These are phyloP conservation scores for Lapara coniferarum DNA, from an alignment of 2,888 invertebrate species.

Conservation along the genomic window DNA sequence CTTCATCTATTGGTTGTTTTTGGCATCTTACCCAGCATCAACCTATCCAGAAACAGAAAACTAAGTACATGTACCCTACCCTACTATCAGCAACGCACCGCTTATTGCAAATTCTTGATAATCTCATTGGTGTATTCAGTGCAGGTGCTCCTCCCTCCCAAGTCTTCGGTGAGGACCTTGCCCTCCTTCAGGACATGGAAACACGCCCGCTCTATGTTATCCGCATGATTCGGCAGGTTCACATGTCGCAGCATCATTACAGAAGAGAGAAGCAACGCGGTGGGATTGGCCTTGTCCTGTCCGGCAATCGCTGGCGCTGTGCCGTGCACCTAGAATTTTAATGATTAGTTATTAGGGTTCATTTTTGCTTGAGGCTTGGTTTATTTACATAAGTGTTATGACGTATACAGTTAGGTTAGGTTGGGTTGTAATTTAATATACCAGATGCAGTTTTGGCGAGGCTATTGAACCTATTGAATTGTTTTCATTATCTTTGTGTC, in stretches of 20 bases:
- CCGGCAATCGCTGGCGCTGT: constrained; percentile 99
- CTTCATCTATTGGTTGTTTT: too few relatives aligned
- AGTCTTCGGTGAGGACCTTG: constrained; percentile 93
- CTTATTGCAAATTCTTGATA: constrained; percentile 63
- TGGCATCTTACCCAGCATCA: too few relatives aligned
- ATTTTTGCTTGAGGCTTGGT: not conserved
- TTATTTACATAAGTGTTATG: not conserved
- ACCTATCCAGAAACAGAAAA: too few relatives aligned
- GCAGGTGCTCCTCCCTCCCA: constrained; percentile 96
- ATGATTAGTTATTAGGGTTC: not conserved
- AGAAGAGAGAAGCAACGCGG: constrained; percentile 96
- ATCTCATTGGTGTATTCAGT: constrained; percentile 97
- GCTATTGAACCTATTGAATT: too few relatives aligned
- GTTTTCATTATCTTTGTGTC: too few relatives aligned
- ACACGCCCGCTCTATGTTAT: constrained; percentile 91
- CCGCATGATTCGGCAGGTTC: constrained; percentile 88
- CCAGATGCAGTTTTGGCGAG: too few relatives aligned
- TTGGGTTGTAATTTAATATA: too few relatives aligned
- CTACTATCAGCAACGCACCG: not conserved
- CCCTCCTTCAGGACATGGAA: constrained; percentile 94
- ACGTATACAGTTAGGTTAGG: not conserved
- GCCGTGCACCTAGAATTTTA: constrained; percentile 91
- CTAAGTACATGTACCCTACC: not conserved
- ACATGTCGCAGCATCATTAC: constrained; percentile 99
- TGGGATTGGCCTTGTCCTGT: constrained; percentile 98